Base-by-base conservation (phyloP, 2,888 invertebrate species). In the Lepas anatifera region DNA sequence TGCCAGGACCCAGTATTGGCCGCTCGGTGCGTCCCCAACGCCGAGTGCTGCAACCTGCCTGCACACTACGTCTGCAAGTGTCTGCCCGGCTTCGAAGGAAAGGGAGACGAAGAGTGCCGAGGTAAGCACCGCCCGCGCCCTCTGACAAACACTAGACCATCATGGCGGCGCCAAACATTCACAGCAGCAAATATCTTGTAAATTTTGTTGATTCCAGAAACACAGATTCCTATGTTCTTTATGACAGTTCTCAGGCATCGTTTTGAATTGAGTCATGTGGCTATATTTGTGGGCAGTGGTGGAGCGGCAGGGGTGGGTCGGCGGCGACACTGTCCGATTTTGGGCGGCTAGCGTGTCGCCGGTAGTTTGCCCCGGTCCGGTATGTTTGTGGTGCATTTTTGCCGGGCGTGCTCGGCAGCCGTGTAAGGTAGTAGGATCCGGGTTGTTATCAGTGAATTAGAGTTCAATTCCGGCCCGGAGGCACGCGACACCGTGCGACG, bases 51-150 rank as follows among this genome's bases (percentile, higher is more conserved):
- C 80, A 95, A 95, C 83, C 83, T 95, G 76, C 95, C 95, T 67
- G 90, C 94, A 75, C 92, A 93, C 84, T 95, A 92, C 81, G 87
- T 93, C 76, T 95, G 95, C 84, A 94, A 93, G 83, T 95, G 95
- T 81, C 87, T 89, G 77, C 86, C 91, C 72, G 95, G 95, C 71
- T 95, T 87, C 78, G 89, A 90, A 80, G 95, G 95, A 72, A 92
- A 95, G 77, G 95, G 94, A 52, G 93, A 94, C 83, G 87, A 87
- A 76, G 86, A 87, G 78, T 95, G 95, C 82, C 83, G 85, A 82
- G 90, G 90, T 90, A 81, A 81, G 80, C 76, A 48, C 18, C n/a
- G n/a, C n/a, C n/a, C n/a, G n/a, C n/a, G n/a, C n/a, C n/a, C n/a
- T n/a, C n/a, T n/a, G n/a, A n/a, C n/a, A n/a, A n/a, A n/a, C n/a